Evolutionary conservation across 2,888 invertebrate genomes (phyloP).

Genomic region (Noctua janthe): DNA sequence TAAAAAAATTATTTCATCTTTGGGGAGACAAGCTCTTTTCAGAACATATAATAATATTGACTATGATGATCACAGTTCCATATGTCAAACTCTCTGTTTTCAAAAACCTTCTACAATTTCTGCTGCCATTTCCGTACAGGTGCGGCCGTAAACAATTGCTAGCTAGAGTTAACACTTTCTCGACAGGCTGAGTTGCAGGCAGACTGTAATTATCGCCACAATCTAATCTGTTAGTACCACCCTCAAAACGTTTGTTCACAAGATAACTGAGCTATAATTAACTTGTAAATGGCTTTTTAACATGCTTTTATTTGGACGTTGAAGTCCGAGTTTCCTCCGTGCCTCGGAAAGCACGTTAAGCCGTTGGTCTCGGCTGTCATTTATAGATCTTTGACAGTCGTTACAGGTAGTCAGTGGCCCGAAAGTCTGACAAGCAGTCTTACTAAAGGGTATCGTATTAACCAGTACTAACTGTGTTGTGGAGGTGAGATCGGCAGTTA

Average conservation of each 20-base stretch:
- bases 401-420: too few relatives aligned
- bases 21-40: background rate
- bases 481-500: too few relatives aligned
- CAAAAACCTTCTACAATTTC: background rate
- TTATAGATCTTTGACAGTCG: too few relatives aligned
- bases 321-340: background rate
- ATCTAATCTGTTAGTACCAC: conserved; percentile 55
- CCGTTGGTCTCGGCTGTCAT: too few relatives aligned
- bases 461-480: too few relatives aligned
- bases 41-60: background rate
- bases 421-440: too few relatives aligned
- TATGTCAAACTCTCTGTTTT: background rate
- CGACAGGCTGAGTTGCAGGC: conserved; percentile 46
- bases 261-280: conserved; percentile 55
- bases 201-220: conserved; percentile 58
- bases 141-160: conserved; percentile 26
- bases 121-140: background rate
- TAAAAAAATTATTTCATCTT: background rate
- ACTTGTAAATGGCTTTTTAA: conserved; percentile 17
- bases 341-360: too few relatives aligned
- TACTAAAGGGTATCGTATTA: too few relatives aligned
- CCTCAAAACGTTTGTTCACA: conserved; percentile 48
- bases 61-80: background rate
- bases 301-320: background rate
- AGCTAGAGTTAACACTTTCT: conserved; percentile 56